These are phyloP conservation scores for Neopipo cinnamomea DNA, from an alignment of 2,113 vertebrate genomes.

Conservation along the genomic window DNA sequence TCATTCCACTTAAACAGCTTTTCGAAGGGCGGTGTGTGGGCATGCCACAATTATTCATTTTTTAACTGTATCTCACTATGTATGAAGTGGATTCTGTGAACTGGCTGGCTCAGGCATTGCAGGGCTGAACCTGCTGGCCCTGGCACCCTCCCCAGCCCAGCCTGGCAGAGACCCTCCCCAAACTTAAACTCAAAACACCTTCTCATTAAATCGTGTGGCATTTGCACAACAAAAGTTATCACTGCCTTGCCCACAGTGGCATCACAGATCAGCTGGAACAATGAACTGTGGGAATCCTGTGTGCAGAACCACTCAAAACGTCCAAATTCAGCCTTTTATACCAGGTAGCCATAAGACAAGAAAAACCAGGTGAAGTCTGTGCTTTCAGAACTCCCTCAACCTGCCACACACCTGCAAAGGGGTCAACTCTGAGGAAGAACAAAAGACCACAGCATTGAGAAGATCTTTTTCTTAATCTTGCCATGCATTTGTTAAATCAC, in stretches of 20 bases:
- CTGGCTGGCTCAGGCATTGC: not conserved
- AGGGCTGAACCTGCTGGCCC: not conserved
- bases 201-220: rapidly evolving
- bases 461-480: not conserved
- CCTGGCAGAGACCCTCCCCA: not conserved
- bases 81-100: not conserved
- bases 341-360: not conserved
- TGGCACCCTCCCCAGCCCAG: not conserved
- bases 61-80: not conserved
- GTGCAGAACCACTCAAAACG: not conserved
- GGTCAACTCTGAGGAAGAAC: not conserved
- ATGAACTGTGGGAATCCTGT: not conserved
- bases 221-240: not conserved
- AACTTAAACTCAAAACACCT: not conserved
- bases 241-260: not conserved
- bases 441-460: not conserved
- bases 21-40: not conserved
- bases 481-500: not conserved
- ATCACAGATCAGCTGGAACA: not conserved
- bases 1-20: slow-evolving; percentile 1
- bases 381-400: not conserved
- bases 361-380: not conserved
- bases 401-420: rapidly evolving
- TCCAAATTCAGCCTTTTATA: not conserved
- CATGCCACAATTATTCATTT: not conserved